Base-by-base conservation (phyloP, 2,888 invertebrate genomes). In the Drosophila monieri region DNA sequence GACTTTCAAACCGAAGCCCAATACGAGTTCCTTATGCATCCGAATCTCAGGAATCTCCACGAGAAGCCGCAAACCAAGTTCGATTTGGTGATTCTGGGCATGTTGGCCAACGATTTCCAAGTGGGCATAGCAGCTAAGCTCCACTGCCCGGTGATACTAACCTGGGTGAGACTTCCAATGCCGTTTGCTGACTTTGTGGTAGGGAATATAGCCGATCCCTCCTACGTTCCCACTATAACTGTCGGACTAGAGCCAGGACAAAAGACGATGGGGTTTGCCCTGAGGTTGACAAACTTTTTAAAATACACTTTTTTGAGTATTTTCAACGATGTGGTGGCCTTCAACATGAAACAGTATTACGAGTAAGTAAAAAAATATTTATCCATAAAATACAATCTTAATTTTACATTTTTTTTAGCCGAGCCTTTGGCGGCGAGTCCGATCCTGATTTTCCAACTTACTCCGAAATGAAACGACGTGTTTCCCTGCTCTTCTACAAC, bases 101-200 rank as follows among this genome's bases (percentile, higher is more conserved):
- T 85, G 41, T 76, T 89, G 23, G 62, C 89, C 25, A 91, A 90
- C 48, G 89, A 90, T 3, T 89, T 85, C 18, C 80, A 89, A 23
- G 12, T 91, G 32, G 91, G 91, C 14, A 21, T 92, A 14, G 90
- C 86, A 0, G 87, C 80, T 1, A 91, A 91, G 44, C 86, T 91
- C 27, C 76, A 88, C 0, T 88, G 89, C 57, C 91, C 92, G 1
- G 52, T 85, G 0, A 72, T 91, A 6, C 2, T 90, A 0, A 85
- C 85, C 30, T 88, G 88, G 76, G 80, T 88, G 43, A 68, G 81
- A 1, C 67, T 78, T 1, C 74, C 89, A 0, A 67, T 89, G n/a
- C 46, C 69, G 1, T 51, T 73, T 3, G 18, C 85, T 0, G 83
- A 88, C 25, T 49, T 74, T 1, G 59, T 72, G 30, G 65, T 89